Evolutionary conservation across 30 jellyfish, hydroid and myxozoan genomes (phyloP).

Genomic region (Phacellophora camtschatica): DNA sequence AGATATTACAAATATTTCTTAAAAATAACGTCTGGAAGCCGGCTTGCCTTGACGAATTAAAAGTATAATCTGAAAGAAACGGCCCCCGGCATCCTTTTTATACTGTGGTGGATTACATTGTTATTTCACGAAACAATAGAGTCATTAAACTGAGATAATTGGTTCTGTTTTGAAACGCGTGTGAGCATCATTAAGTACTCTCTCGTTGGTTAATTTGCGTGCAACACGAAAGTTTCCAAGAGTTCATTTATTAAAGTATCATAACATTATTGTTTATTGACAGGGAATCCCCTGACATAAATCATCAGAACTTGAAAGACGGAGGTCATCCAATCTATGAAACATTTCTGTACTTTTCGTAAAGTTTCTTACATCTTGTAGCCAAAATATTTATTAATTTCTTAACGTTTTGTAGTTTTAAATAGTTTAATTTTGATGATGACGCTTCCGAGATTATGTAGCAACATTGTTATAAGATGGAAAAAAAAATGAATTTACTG

Average conservation of each 20-base stretch:
- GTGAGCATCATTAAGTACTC: not conserved
- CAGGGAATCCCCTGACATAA: constrained; percentile 29
- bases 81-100: constrained; percentile 23
- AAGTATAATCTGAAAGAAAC: not conserved
- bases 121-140: constrained; percentile 3
- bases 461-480: no score
- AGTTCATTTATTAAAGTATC: not conserved
- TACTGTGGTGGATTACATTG: not conserved
- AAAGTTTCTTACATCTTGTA: no score
- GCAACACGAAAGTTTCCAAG: constrained; percentile 29
- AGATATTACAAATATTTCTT: no score
- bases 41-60: no score
- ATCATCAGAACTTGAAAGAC: not conserved
- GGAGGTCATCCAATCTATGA: not conserved
- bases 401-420: no score
- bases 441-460: no score
- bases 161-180: constrained; percentile 30
- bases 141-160: constrained; percentile 37
- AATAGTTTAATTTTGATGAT: no score
- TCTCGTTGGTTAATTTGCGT: constrained; percentile 9
- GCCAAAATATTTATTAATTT: no score
- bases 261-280: constrained; percentile 3
- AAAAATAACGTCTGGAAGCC: no score
- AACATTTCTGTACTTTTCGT: no score
- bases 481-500: no score